Percentiles rank a stretch among this genome's conserved stretches.
Evolutionary conservation across 2,888 invertebrate species (phyloP).

Genomic region (Drosophila neonasuta): DNA sequence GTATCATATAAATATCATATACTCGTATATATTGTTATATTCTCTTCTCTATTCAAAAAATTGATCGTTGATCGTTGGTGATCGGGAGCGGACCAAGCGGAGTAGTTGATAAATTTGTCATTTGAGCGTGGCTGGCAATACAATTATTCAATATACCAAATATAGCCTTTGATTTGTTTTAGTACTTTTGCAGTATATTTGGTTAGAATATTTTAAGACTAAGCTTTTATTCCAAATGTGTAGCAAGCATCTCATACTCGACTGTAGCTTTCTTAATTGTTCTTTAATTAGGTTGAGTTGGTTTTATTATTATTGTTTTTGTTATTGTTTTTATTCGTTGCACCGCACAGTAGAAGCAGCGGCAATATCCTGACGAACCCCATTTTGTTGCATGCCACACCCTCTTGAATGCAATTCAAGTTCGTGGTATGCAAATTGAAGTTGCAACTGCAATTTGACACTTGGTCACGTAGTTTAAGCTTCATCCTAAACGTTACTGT

Average conservation of each 20-base stretch:
- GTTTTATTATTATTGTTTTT: constrained; percentile 12
- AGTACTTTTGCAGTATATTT: too few species aligned
- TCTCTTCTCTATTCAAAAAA: too few species aligned
- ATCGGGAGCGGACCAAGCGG: not conserved
- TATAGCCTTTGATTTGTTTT: too few species aligned
- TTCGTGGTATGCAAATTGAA: constrained; percentile 64
- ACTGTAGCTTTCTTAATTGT: too few species aligned
- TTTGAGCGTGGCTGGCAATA: too few species aligned
- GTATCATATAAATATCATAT: too few species aligned
- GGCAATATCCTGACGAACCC: constrained; percentile 31
- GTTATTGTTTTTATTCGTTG: constrained; percentile 45
- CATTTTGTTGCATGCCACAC: constrained; percentile 31
- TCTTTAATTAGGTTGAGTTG: not conserved
- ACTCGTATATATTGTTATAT: too few species aligned
- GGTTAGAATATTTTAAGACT: too few species aligned
- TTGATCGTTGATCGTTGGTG: constrained; percentile 11
- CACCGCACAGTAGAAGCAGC: constrained; percentile 34
- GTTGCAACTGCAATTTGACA: constrained; percentile 71
- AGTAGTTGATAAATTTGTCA: constrained; percentile 19
- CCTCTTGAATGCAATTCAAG: constrained; percentile 63
- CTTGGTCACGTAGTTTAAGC: constrained; percentile 68
- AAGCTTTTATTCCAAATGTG: too few species aligned
- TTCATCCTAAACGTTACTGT: constrained; percentile 8
- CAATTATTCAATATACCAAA: too few species aligned
- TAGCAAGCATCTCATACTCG: too few species aligned